These are phyloP conservation scores for Microcebus murinus DNA, from an alignment of 2,113 vertebrate species.

Conservation along the genomic window DNA sequence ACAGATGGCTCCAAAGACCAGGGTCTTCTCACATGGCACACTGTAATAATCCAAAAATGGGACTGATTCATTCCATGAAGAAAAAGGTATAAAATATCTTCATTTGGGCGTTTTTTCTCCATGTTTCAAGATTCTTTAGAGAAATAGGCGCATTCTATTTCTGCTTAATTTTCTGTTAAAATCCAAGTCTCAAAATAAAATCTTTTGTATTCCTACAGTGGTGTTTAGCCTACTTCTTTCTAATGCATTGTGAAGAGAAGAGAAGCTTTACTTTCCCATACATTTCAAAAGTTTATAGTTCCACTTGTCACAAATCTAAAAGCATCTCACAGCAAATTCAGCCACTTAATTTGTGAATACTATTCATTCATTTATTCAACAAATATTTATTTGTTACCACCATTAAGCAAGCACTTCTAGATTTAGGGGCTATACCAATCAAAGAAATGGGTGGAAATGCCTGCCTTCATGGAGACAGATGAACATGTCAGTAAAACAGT, in stretches of 20 bases:
- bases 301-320: conserved; percentile 44
- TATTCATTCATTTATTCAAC: neutral
- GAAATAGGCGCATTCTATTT: conserved; percentile 34
- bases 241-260: neutral
- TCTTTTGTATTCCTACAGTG: neutral
- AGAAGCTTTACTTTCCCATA: neutral
- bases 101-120: neutral
- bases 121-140: neutral
- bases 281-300: conserved; percentile 16
- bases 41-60: neutral
- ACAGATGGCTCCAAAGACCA: neutral
- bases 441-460: neutral
- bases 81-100: neutral
- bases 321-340: neutral
- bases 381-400: neutral
- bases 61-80: neutral
- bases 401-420: neutral
- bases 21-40: neutral
- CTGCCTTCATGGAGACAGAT: neutral
- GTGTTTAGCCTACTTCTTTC: neutral
- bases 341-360: neutral
- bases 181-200: conserved; percentile 41
- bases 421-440: neutral
- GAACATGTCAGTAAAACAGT: neutral
- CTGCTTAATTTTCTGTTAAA: neutral